phyloP scores from a whole-genome alignment of 1,140 invertebrate genomes.

The Drosophila paulistorum region DNA sequence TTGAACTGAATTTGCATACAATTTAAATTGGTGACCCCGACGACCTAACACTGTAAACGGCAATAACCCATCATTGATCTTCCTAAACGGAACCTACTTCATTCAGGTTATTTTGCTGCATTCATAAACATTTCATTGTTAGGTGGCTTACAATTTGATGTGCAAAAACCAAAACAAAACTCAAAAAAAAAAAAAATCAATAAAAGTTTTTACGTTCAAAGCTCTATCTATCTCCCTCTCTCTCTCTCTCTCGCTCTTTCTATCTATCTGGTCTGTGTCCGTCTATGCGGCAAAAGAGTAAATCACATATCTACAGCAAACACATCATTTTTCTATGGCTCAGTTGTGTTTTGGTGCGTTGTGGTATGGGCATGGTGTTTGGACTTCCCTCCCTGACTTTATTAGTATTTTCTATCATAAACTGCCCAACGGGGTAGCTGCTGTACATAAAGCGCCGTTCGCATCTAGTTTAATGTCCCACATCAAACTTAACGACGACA shows the following conservation, averaged over 20 bases:
- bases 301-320: slow-evolving; percentile 6
- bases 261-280: no score
- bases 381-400: slow-evolving; percentile 57
- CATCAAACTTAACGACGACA: slow-evolving; percentile 79
- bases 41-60: no score
- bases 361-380: slow-evolving; percentile 17
- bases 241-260: no score
- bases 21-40: not conserved
- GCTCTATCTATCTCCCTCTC: no score
- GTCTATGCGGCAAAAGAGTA: slow-evolving; percentile 5
- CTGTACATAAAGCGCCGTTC: slow-evolving; percentile 27
- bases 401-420: slow-evolving; percentile 56
- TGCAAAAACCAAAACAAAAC: slow-evolving; percentile 7
- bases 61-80: not conserved
- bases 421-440: slow-evolving; percentile 61
- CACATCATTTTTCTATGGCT: slow-evolving; percentile 13
- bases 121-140: slow-evolving; percentile 9
- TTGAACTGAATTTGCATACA: not conserved
- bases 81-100: not conserved
- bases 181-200: slow-evolving; percentile 5
- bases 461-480: slow-evolving; percentile 69
- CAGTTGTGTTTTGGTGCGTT: not conserved
- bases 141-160: slow-evolving; percentile 4
- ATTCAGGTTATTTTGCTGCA: slow-evolving; percentile 5
- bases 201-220: slow-evolving; percentile 7